phyloP scores from a whole-genome alignment of 1,140 invertebrate genomes.

The Drosophila guanche region DNA sequence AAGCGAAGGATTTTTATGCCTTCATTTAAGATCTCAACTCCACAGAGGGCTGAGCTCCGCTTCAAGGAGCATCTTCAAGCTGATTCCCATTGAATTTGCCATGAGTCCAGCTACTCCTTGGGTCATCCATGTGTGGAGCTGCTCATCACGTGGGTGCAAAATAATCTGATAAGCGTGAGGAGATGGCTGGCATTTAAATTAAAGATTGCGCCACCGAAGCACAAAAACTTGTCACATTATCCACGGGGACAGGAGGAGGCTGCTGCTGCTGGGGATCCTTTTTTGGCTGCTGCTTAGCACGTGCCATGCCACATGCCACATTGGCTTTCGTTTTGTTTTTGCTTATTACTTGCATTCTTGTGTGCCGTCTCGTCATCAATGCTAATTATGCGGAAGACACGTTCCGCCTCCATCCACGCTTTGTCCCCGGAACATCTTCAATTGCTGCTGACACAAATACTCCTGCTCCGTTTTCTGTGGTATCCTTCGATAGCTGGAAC shows the following conservation, averaged over 20 bases:
- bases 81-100: too few species aligned
- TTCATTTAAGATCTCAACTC: too few species aligned
- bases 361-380: constrained; percentile 47
- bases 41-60: too few species aligned
- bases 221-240: constrained; percentile 64
- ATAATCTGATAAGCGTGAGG: constrained; percentile 79
- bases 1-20: too few species aligned
- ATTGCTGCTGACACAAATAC: constrained; percentile 16
- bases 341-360: constrained; percentile 70
- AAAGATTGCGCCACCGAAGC: constrained; percentile 71
- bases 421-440: constrained; percentile 42
- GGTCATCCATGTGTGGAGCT: too few species aligned
- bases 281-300: constrained; percentile 26
- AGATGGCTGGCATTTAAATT: constrained; percentile 81
- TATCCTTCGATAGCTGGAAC: too few species aligned
- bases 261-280: constrained; percentile 4
- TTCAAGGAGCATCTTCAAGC: too few species aligned
- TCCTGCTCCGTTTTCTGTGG: not conserved
- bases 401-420: constrained; percentile 30
- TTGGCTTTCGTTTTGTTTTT: constrained; percentile 25
- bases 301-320: constrained; percentile 24
- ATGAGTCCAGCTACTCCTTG: too few species aligned
- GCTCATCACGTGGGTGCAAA: constrained; percentile 22
- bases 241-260: too few species aligned
- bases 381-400: constrained; percentile 71